Percentiles rank a stretch among this genome's conserved stretches.
These are phyloP conservation scores for Lissonota sp. DNA, from an alignment of 2,888 invertebrate species.

Conservation along the genomic window DNA sequence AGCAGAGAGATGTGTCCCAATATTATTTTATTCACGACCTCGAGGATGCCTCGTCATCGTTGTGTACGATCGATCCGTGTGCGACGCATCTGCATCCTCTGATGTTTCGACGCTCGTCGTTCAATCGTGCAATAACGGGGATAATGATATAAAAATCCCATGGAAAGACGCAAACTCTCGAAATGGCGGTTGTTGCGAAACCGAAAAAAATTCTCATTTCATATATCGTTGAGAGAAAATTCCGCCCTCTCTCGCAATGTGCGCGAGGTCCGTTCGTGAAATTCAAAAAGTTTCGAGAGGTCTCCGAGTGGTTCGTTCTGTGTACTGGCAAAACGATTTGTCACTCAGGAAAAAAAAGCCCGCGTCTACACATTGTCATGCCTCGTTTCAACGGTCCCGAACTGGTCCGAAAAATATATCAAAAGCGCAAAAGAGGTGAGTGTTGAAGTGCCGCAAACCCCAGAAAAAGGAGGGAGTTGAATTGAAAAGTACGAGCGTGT, in stretches of 20 bases:
- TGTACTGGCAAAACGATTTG: constrained; percentile 42
- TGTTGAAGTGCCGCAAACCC: constrained; percentile 23
- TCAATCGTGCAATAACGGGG: no score
- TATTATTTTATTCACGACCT: no score
- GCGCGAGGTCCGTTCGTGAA: background rate
- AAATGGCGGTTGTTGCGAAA: no score
- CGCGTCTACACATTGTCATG: background rate
- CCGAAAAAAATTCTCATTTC: no score
- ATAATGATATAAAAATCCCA: no score
- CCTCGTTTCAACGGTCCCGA: constrained; percentile 45
- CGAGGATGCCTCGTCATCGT: background rate
- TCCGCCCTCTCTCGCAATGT: background rate
- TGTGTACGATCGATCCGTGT: no score
- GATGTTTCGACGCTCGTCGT: no score
- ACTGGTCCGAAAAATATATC: constrained; percentile 23
- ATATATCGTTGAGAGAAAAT: no score
- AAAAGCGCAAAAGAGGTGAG: constrained; percentile 54
- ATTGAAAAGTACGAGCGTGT: constrained; percentile 36
- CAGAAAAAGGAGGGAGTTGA: constrained; percentile 38
- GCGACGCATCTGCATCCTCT: no score
- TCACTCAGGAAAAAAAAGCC: constrained; percentile 32
- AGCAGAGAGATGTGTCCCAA: constrained; percentile 1
- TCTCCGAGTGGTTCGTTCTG: background rate
- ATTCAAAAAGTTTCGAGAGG: constrained; percentile 24
- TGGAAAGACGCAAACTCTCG: no score